Evolutionary conservation across 2,888 invertebrate species (phyloP).

Genomic region (Oxycera nigricornis): DNA sequence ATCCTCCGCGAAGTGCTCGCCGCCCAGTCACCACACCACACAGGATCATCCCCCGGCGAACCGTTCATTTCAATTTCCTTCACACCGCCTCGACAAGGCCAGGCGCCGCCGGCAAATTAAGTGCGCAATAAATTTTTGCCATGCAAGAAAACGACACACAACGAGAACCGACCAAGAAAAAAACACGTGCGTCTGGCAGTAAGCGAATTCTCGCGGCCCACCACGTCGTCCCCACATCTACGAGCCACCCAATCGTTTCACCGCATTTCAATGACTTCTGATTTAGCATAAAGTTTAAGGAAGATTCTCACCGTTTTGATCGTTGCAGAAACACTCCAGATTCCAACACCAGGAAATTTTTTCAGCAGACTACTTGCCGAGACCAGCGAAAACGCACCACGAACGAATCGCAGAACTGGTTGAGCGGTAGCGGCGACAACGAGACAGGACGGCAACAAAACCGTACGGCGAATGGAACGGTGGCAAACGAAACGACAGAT

Average conservation of each 20-base stretch:
- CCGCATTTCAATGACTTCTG: neutral
- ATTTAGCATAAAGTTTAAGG: neutral
- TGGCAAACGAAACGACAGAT: slow-evolving; percentile 6
- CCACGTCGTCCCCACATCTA: neutral
- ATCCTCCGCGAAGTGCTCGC: neutral
- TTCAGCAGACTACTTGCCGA: slow-evolving; percentile 24
- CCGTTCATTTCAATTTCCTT: neutral
- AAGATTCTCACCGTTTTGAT: slow-evolving; percentile 27
- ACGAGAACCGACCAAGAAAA: slow-evolving; percentile 8
- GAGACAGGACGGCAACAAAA: slow-evolving; percentile 25
- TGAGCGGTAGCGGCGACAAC: neutral
- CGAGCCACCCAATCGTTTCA: neutral
- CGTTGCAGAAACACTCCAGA: neutral
- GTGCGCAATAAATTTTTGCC: slow-evolving; percentile 27
- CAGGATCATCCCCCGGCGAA: neutral
- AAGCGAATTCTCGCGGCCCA: neutral
- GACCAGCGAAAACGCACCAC: slow-evolving; percentile 22
- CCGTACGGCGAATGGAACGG: neutral
- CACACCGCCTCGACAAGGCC: neutral
- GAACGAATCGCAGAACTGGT: no score
- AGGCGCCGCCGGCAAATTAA: neutral
- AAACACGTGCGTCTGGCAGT: slow-evolving; percentile 39
- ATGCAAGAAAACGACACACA: neutral
- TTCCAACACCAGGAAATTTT: slow-evolving; percentile 18
- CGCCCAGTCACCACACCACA: neutral